A percentile compares a stretch with the other conserved stretches of the same genome.
These are phyloP conservation scores for Toxotes lorentzi DNA, from an alignment of 2,797 vertebrate genomes.

Conservation along the genomic window DNA sequence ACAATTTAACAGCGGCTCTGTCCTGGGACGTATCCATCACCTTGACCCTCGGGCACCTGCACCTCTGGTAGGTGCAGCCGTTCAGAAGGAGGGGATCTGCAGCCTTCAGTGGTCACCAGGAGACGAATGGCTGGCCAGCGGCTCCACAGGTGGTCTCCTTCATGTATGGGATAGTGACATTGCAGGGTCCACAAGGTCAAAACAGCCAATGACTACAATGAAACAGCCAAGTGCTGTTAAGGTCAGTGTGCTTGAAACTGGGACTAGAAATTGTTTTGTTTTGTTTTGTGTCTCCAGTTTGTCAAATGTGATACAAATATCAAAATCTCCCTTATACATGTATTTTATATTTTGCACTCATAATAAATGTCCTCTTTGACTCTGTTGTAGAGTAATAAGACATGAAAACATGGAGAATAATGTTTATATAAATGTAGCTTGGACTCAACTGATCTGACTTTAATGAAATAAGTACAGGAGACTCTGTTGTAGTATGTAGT, in stretches of 20 bases:
- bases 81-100: slow-evolving; percentile 78
- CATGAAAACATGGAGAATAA: too few relatives aligned
- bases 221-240: slow-evolving; percentile 85
- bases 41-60: slow-evolving; percentile 75
- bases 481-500: too few relatives aligned
- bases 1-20: slow-evolving; percentile 79
- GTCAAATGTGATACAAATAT: background rate
- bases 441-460: too few relatives aligned
- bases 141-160: slow-evolving; percentile 82
- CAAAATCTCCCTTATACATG: background rate
- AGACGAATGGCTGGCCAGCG: slow-evolving; percentile 80
- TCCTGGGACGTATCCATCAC: slow-evolving; percentile 83
- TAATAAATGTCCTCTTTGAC: too few relatives aligned
- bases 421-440: too few relatives aligned
- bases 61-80: slow-evolving; percentile 70
- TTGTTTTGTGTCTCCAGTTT: background rate
- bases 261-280: background rate
- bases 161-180: slow-evolving; percentile 81
- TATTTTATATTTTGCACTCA: background rate
- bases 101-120: slow-evolving; percentile 86
- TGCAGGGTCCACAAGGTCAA: slow-evolving; percentile 50
- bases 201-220: slow-evolving; percentile 71
- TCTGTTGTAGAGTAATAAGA: too few relatives aligned
- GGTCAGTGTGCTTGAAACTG: slow-evolving; percentile 60
- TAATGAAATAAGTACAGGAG: too few relatives aligned